These are phyloP conservation scores for Anableps anableps DNA, from an alignment of 2,797 vertebrate genomes.

Conservation along the genomic window DNA sequence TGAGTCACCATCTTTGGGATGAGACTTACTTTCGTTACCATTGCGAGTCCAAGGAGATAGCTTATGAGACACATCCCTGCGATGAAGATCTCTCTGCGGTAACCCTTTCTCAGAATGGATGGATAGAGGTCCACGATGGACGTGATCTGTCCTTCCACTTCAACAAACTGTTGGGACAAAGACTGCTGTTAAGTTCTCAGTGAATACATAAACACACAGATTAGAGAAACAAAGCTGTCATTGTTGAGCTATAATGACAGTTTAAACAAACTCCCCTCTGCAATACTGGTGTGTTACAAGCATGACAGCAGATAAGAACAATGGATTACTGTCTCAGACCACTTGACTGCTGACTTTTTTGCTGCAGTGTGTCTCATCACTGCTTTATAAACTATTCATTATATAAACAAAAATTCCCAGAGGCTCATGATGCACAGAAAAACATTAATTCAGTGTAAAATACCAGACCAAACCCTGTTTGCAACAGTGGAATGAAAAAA, in stretches of 20 bases:
- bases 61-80: constrained; percentile 93
- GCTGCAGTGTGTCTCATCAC: constrained; percentile 16
- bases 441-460: constrained; percentile 27
- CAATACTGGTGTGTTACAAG: constrained; percentile 47
- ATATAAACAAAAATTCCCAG: background rate
- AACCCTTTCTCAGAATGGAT: constrained; percentile 97
- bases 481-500: constrained; percentile 52
- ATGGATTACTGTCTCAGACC: constrained; percentile 41
- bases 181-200: constrained; percentile 50
- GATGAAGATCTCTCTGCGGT: constrained; percentile 98
- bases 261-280: constrained; percentile 63
- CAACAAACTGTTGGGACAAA: constrained; percentile 90
- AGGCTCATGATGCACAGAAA: constrained; percentile 13
- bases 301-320: constrained; percentile 1
- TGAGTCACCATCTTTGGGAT: background rate
- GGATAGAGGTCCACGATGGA: constrained; percentile 99
- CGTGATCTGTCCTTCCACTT: constrained; percentile 99
- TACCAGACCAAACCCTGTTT: constrained; percentile 48
- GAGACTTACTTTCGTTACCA: constrained; percentile 96
- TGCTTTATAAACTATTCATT: constrained; percentile 14
- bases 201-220: constrained; percentile 42
- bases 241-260: constrained; percentile 69
- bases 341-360: background rate
- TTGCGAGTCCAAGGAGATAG: constrained; percentile 97
- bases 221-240: constrained; percentile 65